Conservation (phyloP, 1,140 invertebrate species). For the Drosophila nannoptera region DNA sequence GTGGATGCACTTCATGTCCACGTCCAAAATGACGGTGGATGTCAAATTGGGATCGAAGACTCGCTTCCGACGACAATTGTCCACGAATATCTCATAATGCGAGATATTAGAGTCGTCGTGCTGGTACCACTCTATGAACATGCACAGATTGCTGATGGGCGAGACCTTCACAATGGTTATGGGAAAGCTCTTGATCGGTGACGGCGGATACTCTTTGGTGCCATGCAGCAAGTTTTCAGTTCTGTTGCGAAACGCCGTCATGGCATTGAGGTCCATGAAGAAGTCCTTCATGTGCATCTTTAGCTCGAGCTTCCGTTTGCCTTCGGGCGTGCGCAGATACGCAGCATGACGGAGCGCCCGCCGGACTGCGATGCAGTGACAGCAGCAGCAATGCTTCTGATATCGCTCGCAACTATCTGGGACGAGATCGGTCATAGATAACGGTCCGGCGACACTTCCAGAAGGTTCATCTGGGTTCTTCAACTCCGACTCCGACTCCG, state of each 20-base stretch:
- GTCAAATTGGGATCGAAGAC: slow-evolving; percentile 35
- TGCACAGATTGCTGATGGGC: slow-evolving; percentile 28
- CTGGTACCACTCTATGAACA: slow-evolving; percentile 47
- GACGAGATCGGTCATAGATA: not conserved
- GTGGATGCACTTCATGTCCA: slow-evolving; percentile 38
- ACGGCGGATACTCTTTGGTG: slow-evolving; percentile 8
- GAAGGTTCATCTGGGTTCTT: not conserved
- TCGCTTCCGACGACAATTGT: slow-evolving; percentile 23
- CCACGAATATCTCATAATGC: slow-evolving; percentile 56
- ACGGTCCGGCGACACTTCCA: not conserved
- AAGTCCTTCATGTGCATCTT: slow-evolving; percentile 55
- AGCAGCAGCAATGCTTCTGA: slow-evolving; percentile 45
- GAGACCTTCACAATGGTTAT: slow-evolving; percentile 37
- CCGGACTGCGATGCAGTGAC: slow-evolving; percentile 51
- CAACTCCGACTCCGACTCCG: not conserved
- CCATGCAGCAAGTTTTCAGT: slow-evolving; percentile 31
- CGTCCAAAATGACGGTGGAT: slow-evolving; percentile 45
- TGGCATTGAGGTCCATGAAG: slow-evolving; percentile 55
- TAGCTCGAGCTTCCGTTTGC: slow-evolving; percentile 38
- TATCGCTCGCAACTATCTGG: slow-evolving; percentile 32
- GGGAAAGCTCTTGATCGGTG: slow-evolving; percentile 35
- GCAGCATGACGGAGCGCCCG: slow-evolving; percentile 24
- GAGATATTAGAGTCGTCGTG: slow-evolving; percentile 47
- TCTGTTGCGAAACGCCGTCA: slow-evolving; percentile 30
- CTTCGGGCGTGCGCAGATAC: slow-evolving; percentile 46